Percentiles rank a stretch among this genome's conserved stretches.
These are phyloP conservation scores for Trichomycterus rosablanca DNA, from an alignment of 2,113 vertebrate species.

Conservation along the genomic window DNA sequence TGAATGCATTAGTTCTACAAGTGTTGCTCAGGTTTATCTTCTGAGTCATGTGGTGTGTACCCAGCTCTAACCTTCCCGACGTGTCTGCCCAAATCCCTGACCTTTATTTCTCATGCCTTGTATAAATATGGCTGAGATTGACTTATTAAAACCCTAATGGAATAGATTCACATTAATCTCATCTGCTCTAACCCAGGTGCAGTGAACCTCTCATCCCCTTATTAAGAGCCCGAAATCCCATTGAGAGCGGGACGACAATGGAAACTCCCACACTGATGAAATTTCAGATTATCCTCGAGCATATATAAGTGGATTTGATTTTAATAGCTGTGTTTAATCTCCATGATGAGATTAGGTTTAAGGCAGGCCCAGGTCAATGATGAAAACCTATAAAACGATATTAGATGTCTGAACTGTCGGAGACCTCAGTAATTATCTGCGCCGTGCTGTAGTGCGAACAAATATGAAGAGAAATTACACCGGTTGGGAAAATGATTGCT, in stretches of 20 bases:
- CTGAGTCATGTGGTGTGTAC: slow-evolving; percentile 5
- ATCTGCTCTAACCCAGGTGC: slow-evolving; percentile 45
- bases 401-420: slow-evolving; percentile 55
- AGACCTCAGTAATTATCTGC: slow-evolving; percentile 56
- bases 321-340: slow-evolving; percentile 70
- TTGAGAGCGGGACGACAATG: slow-evolving; percentile 63
- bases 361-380: slow-evolving; percentile 53
- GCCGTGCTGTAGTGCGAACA: slow-evolving; percentile 31
- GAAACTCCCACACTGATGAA: slow-evolving; percentile 63
- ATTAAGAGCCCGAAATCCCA: slow-evolving; percentile 61
- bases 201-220: slow-evolving; percentile 51
- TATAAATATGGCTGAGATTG: slow-evolving; percentile 46
- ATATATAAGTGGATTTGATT: slow-evolving; percentile 68
- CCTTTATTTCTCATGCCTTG: slow-evolving; percentile 55
- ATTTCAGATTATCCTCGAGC: slow-evolving; percentile 63
- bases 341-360: slow-evolving; percentile 55
- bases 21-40: background rate
- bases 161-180: slow-evolving; percentile 57
- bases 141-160: slow-evolving; percentile 48
- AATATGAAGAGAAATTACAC: slow-evolving; percentile 51
- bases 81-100: slow-evolving; percentile 49
- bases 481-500: background rate
- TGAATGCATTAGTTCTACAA: too few species aligned
- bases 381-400: slow-evolving; percentile 51
- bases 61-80: slow-evolving; percentile 35